Base-by-base conservation (phyloP, 2,113 vertebrate species). In the Cinclus mexicanus region DNA sequence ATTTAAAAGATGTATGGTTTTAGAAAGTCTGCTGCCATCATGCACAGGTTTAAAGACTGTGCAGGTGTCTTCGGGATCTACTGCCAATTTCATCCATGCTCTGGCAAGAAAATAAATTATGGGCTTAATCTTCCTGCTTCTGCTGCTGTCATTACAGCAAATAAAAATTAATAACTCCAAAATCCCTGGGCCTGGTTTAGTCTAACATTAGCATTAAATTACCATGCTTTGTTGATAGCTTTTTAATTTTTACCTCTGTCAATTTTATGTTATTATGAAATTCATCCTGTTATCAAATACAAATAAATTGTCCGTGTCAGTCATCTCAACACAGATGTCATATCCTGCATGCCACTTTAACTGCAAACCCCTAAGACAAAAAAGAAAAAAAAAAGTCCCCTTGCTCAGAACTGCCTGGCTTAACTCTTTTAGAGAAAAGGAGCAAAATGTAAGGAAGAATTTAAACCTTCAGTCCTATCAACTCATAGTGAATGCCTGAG, bases 221-320 rank as follows among this genome's bases (percentile, higher is more conserved):
- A 33, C 14, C 21, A 49, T 50, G 35, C 37, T 67, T 56, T 94
- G n/a, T 29, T 93, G 23, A 77, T 83, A 76, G 21, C 13, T 87
- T 95, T 86, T 87, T 39, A 81, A 75, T 81, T 94, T 90, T 91
- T 71, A 90, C n/a, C 69, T 83, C 31, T 57, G 42, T 31, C 24
- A 26, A 63, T 76, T 94, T 83, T 89, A 82, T 68, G 16, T 59
- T 88, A 47, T 52, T 67, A 76, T 64, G 59, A 92, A 87, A 89
- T 68, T 49, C 10, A 71, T 77, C n/a, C 57, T 77, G 10, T 74
- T 70, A 59, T 42, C 47, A 78, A 88, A 92, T 47, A 37, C 21
- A 64, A 94, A 90, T 89, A 81, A 68, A 87, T 78, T 33, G 12
- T 80, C 47, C 19, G 9, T 72, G 31, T 60, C 71, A 72, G 65